Conservation (phyloP, 2,113 vertebrate species). For the Laticauda laticaudata region DNA sequence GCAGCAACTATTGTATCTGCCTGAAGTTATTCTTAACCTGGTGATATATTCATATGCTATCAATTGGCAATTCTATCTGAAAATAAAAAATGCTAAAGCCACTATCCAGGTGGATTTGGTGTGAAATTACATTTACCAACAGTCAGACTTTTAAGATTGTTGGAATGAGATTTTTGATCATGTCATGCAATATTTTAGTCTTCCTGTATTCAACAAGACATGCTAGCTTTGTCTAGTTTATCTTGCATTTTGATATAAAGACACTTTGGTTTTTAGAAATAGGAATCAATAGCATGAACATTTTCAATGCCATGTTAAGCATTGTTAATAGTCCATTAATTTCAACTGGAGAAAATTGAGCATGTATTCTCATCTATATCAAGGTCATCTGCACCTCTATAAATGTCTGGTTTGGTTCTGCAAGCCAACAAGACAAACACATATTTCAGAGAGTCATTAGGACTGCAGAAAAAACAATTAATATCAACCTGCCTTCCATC, state of each 20-base stretch:
- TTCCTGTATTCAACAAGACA: not conserved
- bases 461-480: no score
- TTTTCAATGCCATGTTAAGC: not conserved
- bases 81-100: not conserved
- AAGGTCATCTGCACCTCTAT: not conserved
- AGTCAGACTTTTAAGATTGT: not conserved
- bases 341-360: not conserved
- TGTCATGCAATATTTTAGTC: not conserved
- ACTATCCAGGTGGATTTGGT: not conserved
- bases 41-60: not conserved
- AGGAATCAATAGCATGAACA: not conserved
- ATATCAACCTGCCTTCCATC: no score
- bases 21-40: not conserved
- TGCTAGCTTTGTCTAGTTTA: not conserved
- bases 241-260: not conserved
- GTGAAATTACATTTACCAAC: not conserved
- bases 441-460: no score
- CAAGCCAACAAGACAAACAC: no score
- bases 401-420: no score
- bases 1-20: not conserved
- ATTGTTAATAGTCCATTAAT: not conserved
- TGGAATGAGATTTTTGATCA: not conserved
- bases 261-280: not conserved
- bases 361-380: not conserved
- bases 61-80: not conserved